Conservation (phyloP, 2,888 invertebrate species). For the Polyommatus icarus region DNA sequence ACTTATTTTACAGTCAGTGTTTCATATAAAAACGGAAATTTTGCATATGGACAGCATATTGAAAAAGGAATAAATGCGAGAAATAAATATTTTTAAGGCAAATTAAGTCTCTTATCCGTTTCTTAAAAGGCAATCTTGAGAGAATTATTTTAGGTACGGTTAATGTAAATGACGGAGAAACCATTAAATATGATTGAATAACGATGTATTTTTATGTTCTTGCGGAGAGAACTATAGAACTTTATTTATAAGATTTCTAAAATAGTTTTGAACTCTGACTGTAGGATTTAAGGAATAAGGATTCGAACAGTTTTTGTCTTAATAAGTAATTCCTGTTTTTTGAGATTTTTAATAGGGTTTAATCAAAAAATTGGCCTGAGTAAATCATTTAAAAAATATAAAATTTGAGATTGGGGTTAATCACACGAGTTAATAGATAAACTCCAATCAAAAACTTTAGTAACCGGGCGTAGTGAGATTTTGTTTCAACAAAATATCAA, state of each 20-base stretch:
- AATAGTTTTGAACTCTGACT: not conserved
- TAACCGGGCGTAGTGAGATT: not conserved
- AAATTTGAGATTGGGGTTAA: too few relatives aligned
- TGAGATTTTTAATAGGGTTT: not conserved
- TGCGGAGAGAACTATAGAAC: not conserved
- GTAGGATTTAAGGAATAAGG: not conserved
- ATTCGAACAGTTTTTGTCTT: not conserved
- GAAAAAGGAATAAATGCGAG: too few relatives aligned
- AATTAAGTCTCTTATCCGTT: not conserved
- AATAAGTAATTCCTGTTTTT: not conserved
- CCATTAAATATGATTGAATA: not conserved
- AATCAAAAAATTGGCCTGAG: too few relatives aligned
- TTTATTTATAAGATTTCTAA: conserved; percentile 8
- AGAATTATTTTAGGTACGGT: not conserved
- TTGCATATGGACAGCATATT: too few relatives aligned
- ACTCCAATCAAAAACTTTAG: too few relatives aligned
- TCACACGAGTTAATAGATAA: not conserved
- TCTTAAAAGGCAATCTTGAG: not conserved
- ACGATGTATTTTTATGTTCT: not conserved
- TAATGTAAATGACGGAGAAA: conserved; percentile 3
- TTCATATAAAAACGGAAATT: not conserved
- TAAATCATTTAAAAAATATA: too few relatives aligned
- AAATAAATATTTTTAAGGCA: too few relatives aligned
- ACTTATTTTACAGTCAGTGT: not conserved
- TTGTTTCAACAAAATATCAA: too few relatives aligned